Base-by-base conservation (phyloP, 2,113 vertebrate genomes). In the Mixornis gularis region DNA sequence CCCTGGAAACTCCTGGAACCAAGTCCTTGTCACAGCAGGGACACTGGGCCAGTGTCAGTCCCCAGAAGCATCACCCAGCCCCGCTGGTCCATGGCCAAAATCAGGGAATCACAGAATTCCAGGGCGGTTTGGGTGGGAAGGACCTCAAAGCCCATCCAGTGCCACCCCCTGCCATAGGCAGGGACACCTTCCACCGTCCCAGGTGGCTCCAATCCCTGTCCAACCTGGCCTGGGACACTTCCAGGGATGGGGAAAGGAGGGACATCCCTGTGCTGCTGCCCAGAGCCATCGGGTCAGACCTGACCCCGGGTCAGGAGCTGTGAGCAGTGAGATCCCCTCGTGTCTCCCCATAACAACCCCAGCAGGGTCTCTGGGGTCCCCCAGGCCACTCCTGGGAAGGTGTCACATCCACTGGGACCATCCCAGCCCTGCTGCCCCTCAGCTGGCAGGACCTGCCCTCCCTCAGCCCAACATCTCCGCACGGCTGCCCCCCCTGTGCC, bases 281-380 rank as follows among this genome's bases (percentile, higher is more conserved):
- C 56, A 29, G 55, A 20, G 15, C 72, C 56, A 12, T 9, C 0
- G 0, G 12, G 12, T 80, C 13, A 0, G 19, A 20, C 59, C 60
- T 12, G 43, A n/a, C 11, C 56, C 10, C 1, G 0, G 24, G 26
- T 4, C 51, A 72, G 63, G 44, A 70, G 16, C 22, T 48, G 38
- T 0, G 8, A 63, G 27, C 51, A 66, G 48, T 5, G 14, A 26
- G 2, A 16, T 53, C 46, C 2, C 1, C 40, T 73, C 0, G 0
- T 44, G 17, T 65, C 46, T 27, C 21, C 46, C 65, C 12, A 0
- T 1, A 17, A 38, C 40, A 70, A 14, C 19, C 58, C 20, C 26
- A 7, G 20, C 1, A 1, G 11, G 6, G 34, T 18, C 55, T 52
- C 48, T 25, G 40, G 71, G 34, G 3, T 49, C 53, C n/a, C 10